Evolutionary conservation across 2,888 invertebrate species (phyloP), one percentile per base, ranked within the genome.

Genomic region (Bunonema sp.): DNA sequence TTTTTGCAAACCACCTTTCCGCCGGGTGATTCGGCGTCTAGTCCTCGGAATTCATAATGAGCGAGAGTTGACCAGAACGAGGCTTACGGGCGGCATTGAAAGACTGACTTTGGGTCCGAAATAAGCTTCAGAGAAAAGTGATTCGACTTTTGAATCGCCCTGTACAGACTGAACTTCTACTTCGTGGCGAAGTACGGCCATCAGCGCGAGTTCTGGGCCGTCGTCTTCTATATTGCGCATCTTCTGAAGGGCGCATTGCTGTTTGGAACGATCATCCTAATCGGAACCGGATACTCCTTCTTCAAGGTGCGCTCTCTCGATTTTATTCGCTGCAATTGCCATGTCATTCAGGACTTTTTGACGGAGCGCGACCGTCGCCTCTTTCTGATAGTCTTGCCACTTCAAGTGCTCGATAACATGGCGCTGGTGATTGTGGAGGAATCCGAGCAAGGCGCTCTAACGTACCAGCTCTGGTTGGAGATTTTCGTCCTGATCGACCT

Each of bases 211-310:
- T 83, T 89, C 0, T 97, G 93, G 91, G 93, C 93, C 1, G 84
- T 93, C 56, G 74, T 97, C 2, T 97, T 82, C 70, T 97, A 93
- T 67, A 82, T 93, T 39, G 87, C 88, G n/a, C 93, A 97, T 76
- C 76, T 97, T 53, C 74, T 87, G 42, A 84, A 85, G 71, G 85
- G 86, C 10, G 84, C 87, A 0, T 80, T 97, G 33, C 73, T 97
- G 37, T 93, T 97, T 68, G 86, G 91, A 44, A 89, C 89, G 0
- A 82, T 97, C 52, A 82, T 93, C 10, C 76, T 97, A 10, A 85
- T 97, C 54, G 93, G 93, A 34, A 89, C 93, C 4, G 97, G 97
- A 0, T 97, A 91, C 87, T 88, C 89, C 29, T 97, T 93, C 69
- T 87, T 97, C 58, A 93, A 93, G n/a, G n/a, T n/a, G n/a, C n/a